A percentile compares a stretch with the other conserved stretches of the same genome.
Conservation (phyloP, 2,888 invertebrate species). For the Lasius fuliginosus region DNA sequence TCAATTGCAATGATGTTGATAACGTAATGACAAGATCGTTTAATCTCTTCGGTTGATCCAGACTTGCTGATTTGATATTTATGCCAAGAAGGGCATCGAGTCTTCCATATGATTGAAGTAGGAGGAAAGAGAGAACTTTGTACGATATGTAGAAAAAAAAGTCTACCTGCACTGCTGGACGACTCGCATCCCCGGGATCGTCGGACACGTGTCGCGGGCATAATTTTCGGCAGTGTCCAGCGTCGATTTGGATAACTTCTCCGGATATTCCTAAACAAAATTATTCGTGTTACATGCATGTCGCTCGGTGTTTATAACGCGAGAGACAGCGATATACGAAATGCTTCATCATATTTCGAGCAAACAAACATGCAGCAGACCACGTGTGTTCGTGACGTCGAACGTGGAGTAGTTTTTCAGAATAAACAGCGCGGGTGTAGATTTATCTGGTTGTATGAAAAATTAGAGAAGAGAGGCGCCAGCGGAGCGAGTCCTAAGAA, state of each 20-base stretch:
- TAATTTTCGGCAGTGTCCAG: conserved; percentile 84
- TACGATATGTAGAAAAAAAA: not conserved
- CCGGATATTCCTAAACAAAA: conserved; percentile 83
- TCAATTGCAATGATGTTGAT: not conserved
- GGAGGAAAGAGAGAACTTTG: not conserved
- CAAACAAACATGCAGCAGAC: not conserved
- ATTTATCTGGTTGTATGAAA: not conserved
- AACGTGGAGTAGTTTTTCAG: not conserved
- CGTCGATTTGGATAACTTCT: conserved; percentile 84
- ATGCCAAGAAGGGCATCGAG: not conserved
- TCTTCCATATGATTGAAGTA: not conserved
- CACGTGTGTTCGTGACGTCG: not conserved
- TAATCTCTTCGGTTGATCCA: not conserved
- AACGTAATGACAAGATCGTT: not conserved
- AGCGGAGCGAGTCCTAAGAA: not conserved
- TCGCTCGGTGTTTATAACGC: not conserved
- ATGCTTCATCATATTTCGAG: not conserved
- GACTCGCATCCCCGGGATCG: conserved; percentile 84
- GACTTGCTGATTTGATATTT: not conserved
- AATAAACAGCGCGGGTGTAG: not conserved
- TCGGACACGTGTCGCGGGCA: conserved; percentile 82
- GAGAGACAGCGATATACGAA: not conserved
- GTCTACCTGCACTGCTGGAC: conserved; percentile 83
- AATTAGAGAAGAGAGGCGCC: not conserved
- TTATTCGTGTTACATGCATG: not conserved